Conservation (phyloP, 2,797 vertebrate species). For the Chelon labrosus region DNA sequence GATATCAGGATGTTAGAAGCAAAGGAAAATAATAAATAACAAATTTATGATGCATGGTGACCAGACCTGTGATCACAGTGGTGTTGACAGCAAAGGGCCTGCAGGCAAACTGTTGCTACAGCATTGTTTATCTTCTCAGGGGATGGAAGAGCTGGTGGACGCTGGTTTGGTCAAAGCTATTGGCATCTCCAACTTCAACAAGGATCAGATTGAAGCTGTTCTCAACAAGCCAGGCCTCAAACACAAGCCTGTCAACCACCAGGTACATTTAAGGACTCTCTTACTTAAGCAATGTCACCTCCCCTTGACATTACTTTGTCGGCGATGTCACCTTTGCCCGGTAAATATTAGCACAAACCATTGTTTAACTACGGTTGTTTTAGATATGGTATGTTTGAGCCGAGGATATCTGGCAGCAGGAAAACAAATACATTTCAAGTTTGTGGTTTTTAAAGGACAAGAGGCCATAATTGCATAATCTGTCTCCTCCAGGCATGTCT, state of each 20-base stretch:
- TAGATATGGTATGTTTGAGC: background rate
- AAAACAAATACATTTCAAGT: slow-evolving; percentile 3
- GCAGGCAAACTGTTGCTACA: background rate
- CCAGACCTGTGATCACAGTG: background rate
- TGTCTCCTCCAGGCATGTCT: slow-evolving; percentile 29
- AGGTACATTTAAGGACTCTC: slow-evolving; percentile 81
- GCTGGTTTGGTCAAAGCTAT: slow-evolving; percentile 93
- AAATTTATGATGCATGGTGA: too few species aligned
- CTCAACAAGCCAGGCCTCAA: slow-evolving; percentile 94
- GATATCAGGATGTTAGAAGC: too few species aligned
- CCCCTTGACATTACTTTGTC: background rate
- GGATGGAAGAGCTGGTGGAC: slow-evolving; percentile 94
- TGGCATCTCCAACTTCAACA: slow-evolving; percentile 96
- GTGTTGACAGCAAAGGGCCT: background rate
- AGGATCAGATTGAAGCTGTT: slow-evolving; percentile 89
- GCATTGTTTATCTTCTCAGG: slow-evolving; percentile 75
- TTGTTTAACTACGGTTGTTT: background rate
- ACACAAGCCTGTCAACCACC: slow-evolving; percentile 93
- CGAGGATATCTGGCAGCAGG: background rate
- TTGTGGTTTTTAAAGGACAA: slow-evolving; percentile 29
- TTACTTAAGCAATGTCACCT: background rate
- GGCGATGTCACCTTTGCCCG: background rate
- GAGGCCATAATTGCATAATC: slow-evolving; percentile 43
- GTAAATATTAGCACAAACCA: background rate
- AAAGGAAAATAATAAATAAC: too few species aligned